These are phyloP conservation scores for Diglossa cyanea DNA, from an alignment of 2,797 vertebrate genomes.

Conservation along the genomic window DNA sequence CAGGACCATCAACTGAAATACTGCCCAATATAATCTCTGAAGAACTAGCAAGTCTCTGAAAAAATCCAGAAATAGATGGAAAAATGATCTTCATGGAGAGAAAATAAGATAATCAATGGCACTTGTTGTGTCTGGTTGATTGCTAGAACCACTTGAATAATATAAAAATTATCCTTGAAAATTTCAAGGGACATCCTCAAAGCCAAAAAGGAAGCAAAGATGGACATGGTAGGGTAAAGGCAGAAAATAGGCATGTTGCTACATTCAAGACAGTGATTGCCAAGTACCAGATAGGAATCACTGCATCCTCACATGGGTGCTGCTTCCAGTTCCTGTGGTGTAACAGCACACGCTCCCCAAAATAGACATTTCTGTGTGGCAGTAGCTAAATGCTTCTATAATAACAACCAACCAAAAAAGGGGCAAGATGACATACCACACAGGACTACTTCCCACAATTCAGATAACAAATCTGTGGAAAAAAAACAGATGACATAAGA, in stretches of 20 bases:
- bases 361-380: background rate
- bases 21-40: background rate
- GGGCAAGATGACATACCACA: background rate
- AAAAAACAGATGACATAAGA: background rate
- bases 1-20: background rate
- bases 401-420: background rate
- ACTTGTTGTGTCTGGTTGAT: background rate
- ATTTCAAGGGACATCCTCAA: background rate
- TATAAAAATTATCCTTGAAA: background rate
- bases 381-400: background rate
- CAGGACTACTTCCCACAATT: background rate
- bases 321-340: background rate
- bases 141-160: background rate
- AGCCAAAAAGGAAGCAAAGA: background rate
- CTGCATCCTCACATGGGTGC: background rate
- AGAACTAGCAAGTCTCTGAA: background rate
- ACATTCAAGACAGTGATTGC: background rate
- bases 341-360: background rate
- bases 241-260: background rate
- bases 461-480: background rate
- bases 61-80: background rate
- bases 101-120: background rate
- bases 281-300: background rate
- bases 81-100: background rate
- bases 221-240: fast-evolving